Evolutionary conservation across 2,113 vertebrate genomes (phyloP).

Genomic region (Martes martes): DNA sequence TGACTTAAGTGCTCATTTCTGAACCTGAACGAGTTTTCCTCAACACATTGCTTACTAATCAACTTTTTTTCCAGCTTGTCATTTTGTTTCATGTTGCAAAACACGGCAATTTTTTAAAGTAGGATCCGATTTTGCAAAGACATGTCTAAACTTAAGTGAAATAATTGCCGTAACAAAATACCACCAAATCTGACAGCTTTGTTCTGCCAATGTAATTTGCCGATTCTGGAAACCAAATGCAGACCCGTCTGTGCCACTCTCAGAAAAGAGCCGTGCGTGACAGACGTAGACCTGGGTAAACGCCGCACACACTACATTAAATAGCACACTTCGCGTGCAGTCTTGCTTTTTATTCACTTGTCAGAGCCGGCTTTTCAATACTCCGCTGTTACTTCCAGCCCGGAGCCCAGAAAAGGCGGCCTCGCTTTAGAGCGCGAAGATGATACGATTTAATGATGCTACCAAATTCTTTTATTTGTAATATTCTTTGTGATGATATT

Average conservation of each 20-base stretch:
- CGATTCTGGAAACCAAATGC: constrained; percentile 80
- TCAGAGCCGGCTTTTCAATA: constrained; percentile 65
- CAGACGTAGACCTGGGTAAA: constrained; percentile 78
- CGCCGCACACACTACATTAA: constrained; percentile 57
- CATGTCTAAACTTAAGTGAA: constrained; percentile 84
- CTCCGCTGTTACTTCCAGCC: constrained; percentile 67
- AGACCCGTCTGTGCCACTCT: constrained; percentile 78
- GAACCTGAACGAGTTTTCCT: constrained; percentile 69
- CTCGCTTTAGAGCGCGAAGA: constrained; percentile 7
- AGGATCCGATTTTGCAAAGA: constrained; percentile 83
- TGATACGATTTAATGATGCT: not conserved
- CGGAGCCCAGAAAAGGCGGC: constrained; percentile 35
- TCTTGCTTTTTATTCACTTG: constrained; percentile 67
- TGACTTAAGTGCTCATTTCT: constrained; percentile 70
- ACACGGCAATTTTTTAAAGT: constrained; percentile 80
- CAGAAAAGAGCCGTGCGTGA: constrained; percentile 73
- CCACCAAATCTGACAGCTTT: constrained; percentile 83
- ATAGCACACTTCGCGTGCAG: constrained; percentile 72
- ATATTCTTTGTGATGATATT: not conserved
- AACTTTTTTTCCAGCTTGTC: constrained; percentile 79
- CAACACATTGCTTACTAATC: constrained; percentile 79
- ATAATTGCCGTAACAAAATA: constrained; percentile 85
- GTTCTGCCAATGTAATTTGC: constrained; percentile 82
- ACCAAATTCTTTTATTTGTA: constrained; percentile 35
- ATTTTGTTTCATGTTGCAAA: constrained; percentile 85